Evolutionary conservation across 1,140 invertebrate species (phyloP).

Genomic region (Caerostris extrusa): DNA sequence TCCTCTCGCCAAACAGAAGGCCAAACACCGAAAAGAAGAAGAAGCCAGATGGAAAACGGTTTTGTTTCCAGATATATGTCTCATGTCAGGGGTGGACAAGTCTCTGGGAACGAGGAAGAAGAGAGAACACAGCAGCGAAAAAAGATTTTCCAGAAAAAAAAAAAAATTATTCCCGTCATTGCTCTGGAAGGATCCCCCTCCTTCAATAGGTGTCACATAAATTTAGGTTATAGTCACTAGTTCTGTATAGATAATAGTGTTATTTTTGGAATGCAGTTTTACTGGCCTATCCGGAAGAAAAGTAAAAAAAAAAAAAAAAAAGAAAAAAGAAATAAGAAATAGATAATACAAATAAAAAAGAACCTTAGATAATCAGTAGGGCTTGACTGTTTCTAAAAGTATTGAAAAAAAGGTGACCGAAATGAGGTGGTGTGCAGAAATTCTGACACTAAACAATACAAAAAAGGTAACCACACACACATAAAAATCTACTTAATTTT

Average conservation of each 20-base stretch:
- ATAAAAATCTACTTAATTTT: no score
- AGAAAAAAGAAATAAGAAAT: no score
- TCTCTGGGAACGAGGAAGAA: not conserved
- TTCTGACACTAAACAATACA: no score
- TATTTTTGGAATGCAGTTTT: not conserved
- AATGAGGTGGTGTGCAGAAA: no score
- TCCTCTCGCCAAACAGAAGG: not conserved
- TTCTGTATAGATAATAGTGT: not conserved
- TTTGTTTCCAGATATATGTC: slow-evolving; percentile 41
- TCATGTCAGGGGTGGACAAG: slow-evolving; percentile 47
- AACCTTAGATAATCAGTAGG: no score
- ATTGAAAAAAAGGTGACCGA: no score
- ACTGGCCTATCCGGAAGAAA: not conserved
- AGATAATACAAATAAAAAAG: no score
- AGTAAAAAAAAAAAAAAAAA: not conserved
- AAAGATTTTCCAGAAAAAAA: slow-evolving; percentile 1
- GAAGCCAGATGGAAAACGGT: slow-evolving; percentile 18
- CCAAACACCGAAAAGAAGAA: not conserved
- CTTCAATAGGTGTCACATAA: slow-evolving; percentile 36
- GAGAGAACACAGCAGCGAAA: not conserved
- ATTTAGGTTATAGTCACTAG: slow-evolving; percentile 18
- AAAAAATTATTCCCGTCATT: slow-evolving; percentile 21
- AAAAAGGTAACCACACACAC: no score
- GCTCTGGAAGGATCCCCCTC: not conserved
- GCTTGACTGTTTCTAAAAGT: no score